Percentiles rank a stretch among this genome's conserved stretches.
These are phyloP conservation scores for Rhagologus leucostigma DNA, from an alignment of 2,113 vertebrate genomes.

Conservation along the genomic window DNA sequence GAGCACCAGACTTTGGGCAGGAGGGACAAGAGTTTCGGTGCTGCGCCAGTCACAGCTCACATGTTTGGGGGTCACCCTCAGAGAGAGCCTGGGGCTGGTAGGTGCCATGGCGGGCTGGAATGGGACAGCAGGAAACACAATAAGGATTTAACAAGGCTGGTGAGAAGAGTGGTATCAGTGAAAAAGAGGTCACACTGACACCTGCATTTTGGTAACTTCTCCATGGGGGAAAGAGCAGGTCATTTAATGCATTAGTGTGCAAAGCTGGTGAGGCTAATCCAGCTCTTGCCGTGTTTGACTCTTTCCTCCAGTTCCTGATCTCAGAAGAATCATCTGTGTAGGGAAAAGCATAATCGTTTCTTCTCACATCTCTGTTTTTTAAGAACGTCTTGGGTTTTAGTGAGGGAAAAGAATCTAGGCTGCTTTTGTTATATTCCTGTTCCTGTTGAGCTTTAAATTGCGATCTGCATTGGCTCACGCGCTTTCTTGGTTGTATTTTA, in stretches of 20 bases:
- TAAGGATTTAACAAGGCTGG: background rate
- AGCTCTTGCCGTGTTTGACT: background rate
- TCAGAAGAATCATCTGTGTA: background rate
- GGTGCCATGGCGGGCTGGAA: background rate
- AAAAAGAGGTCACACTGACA: background rate
- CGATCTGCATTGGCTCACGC: background rate
- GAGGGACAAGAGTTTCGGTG: rapidly evolving
- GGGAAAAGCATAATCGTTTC: background rate
- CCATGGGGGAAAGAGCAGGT: background rate
- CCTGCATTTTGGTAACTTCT: background rate
- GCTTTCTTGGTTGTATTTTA: background rate
- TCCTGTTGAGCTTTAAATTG: slow-evolving; percentile 6
- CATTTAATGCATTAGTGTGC: background rate
- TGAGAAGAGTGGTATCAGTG: background rate
- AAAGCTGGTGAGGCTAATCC: background rate
- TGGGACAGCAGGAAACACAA: background rate
- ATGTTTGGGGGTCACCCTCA: background rate
- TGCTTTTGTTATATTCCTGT: background rate
- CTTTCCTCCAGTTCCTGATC: background rate
- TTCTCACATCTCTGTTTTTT: background rate
- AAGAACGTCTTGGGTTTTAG: background rate
- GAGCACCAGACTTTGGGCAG: background rate
- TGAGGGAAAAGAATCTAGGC: background rate
- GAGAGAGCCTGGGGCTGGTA: background rate
- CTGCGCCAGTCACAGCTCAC: background rate